Base-by-base conservation (phyloP, 1,140 invertebrate genomes). In the Hylyphantes graminicola region DNA sequence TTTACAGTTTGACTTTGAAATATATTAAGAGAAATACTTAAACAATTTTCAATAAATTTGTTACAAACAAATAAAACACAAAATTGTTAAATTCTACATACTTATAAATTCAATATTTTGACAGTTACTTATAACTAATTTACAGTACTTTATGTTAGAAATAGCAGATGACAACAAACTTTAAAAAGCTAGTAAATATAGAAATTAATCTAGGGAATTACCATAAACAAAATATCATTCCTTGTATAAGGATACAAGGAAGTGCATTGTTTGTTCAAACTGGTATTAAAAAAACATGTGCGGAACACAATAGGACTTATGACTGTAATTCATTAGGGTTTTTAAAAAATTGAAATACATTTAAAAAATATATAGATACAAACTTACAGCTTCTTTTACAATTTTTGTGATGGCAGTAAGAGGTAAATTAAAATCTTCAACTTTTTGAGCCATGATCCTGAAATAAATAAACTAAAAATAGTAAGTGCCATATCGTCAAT, bases 341-440 rank as follows among this genome's bases (percentile, higher is more conserved):
- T 61, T 61, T 61, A 17, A 61, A 61, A 12, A 17, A 12, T 61
- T 12, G 6, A 61, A 61, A 61, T 61, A 61, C 5, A 65, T 65
- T n/a, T 21, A 9, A 21, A 65, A 65, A 65, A 65, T n/a, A n/a
- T 65, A 17, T 65, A 65, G 63, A 65, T n/a, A 51, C 13, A 74
- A 55, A 81, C 78, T 81, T 76, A 85, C 85, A 17, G 85, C 70
- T 54, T 85, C 77, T 61, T 76, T 80, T 15, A 85, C 77, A 70
- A 85, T 85, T 81, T 67, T 85, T 61, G 77, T 55, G 59, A 85
- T 85, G 48, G 78, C 85, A 17, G 70, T 65, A 15, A 73, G n/a
- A 48, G 85, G 85, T 19, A 85, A 35, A 19, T 85, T 85, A 50
- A 85, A 85, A 76, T 85, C 85, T 63, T 85, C 85, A 53, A 61